Evolutionary conservation across 2,888 invertebrate genomes (phyloP), one percentile per base, ranked within the genome.

Genomic region (Cryptophagus acutangulus): DNA sequence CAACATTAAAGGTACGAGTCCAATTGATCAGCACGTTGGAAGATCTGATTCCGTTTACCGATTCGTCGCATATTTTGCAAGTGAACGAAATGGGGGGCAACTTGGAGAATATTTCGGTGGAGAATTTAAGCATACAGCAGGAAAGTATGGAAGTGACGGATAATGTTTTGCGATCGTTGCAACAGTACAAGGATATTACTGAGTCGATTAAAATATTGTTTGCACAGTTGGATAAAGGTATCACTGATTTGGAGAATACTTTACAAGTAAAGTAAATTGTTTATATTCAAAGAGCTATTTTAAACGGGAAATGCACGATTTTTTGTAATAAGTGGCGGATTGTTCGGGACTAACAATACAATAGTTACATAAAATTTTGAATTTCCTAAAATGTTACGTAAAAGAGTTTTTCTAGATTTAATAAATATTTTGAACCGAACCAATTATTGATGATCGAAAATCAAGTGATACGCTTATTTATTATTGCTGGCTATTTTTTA

Each of bases 131-230:
- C 18, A 56, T 66, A 2, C 65, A 71, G 30, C 65, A 71, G 39
- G 63, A 72, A 40, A 62, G 67, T 6, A 63, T 67, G 45, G 51
- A 49, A 26, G 54, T 71, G 2, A 69, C 65, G 4, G 49, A 56
- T n/a, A 63, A 68, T 41, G 69, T 73, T 18, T 57, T 69, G 25
- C 59, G 67, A 29, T 56, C 72, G 24, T 59, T 75, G 41, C 64
- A 70, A 16, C 64, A 72, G 36, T 75, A 75, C 50, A 74, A 73
- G 52, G 66, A 70, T 49, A 70, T 75, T 26, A 67, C 73, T 31
- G 63, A 54, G 33, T 70, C 68, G 20, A 69, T 75, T 49, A 71
- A 73, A 17, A 65, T 71, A 41, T 61, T 72, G 12, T 68, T 75
- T 41, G 67, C 70, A 35, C 62, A 67, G 40, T 52, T 75, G 34